A percentile compares a stretch with the other conserved stretches of the same genome.
Evolutionary conservation across 2,888 invertebrate genomes (phyloP).

Genomic region (Branchellion lobata): DNA sequence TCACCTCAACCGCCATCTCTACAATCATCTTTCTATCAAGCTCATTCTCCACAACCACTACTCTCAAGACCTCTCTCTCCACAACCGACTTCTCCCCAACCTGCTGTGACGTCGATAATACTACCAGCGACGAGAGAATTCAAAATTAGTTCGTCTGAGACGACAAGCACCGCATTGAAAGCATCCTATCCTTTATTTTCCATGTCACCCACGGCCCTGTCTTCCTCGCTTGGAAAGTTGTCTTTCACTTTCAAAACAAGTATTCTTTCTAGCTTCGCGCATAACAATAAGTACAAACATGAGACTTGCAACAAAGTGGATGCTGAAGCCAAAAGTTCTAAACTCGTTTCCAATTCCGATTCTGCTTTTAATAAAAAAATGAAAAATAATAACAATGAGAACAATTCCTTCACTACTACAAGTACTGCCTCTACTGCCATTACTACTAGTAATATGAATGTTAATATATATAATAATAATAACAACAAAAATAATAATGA

Average conservation of each 20-base stretch:
- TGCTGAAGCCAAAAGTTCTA: too few relatives aligned
- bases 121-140: not conserved
- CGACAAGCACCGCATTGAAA: too few relatives aligned
- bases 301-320: too few relatives aligned
- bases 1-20: not conserved
- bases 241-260: not conserved
- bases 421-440: not conserved
- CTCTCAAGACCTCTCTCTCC: not conserved
- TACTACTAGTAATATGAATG: not conserved
- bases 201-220: not conserved
- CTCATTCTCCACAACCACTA: not conserved
- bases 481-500: too few relatives aligned
- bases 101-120: not conserved
- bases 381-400: not conserved
- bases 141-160: too few relatives aligned
- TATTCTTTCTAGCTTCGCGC: not conserved
- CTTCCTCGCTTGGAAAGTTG: conserved; percentile 13
- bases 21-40: not conserved
- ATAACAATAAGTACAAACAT: not conserved
- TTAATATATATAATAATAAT: too few relatives aligned
- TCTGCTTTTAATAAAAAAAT: not conserved
- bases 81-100: not conserved
- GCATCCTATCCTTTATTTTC: not conserved
- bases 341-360: too few relatives aligned
- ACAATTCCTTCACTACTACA: not conserved